Percentiles rank a stretch among this genome's conserved stretches.
These are phyloP conservation scores for Achlya flavicornis DNA, from an alignment of 2,888 invertebrate species.

Conservation along the genomic window DNA sequence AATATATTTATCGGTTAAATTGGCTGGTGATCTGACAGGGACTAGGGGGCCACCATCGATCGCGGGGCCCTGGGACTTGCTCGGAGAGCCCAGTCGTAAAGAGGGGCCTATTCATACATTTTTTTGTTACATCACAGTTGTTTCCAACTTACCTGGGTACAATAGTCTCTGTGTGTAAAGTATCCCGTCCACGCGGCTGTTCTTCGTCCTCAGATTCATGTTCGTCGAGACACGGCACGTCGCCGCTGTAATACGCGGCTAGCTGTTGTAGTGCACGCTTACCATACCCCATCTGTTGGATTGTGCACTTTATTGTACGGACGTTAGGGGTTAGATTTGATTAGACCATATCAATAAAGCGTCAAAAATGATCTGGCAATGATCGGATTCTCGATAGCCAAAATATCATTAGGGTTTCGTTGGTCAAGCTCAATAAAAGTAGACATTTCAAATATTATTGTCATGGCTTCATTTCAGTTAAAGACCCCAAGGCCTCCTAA, in stretches of 20 bases:
- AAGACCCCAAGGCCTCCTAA: no score
- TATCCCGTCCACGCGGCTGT: constrained; percentile 35
- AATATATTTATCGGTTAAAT: no score
- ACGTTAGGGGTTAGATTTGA: neutral
- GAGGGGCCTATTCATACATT: no score
- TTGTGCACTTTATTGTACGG: neutral
- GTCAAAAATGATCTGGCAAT: neutral
- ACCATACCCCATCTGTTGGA: constrained; percentile 97
- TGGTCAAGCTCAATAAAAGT: no score
- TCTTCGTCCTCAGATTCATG: constrained; percentile 72
- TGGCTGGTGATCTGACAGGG: no score
- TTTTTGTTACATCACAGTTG: no score
- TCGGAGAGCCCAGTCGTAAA: no score
- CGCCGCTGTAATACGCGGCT: constrained; percentile 94
- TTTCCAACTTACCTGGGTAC: constrained; percentile 83
- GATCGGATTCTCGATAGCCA: no score
- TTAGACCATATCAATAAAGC: neutral
- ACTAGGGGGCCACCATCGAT: no score
- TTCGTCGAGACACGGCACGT: constrained; percentile 89
- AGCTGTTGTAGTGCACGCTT: constrained; percentile 92
- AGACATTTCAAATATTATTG: neutral
- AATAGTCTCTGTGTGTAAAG: constrained; percentile 69
- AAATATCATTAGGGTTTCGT: no score
- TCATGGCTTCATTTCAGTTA: no score
- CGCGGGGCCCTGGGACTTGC: no score